Evolutionary conservation across 2,888 invertebrate genomes (phyloP).

Genomic region (Ecliptopera silaceata): DNA sequence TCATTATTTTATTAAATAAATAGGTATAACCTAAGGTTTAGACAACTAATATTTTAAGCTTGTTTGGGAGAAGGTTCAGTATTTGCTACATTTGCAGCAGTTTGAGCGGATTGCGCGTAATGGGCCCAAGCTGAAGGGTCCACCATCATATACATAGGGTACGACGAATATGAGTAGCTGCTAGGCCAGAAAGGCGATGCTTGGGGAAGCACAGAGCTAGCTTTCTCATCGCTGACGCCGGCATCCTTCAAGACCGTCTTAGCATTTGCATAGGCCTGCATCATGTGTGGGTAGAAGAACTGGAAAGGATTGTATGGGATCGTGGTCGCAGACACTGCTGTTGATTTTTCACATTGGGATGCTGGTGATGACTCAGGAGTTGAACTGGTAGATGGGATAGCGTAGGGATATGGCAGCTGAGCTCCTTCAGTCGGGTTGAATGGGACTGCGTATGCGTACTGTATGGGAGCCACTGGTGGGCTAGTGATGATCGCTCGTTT

Average conservation of each 20-base stretch:
- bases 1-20: not conserved
- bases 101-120: conserved; percentile 45
- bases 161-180: conserved; percentile 49
- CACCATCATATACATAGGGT: conserved; percentile 71
- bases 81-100: conserved; percentile 40
- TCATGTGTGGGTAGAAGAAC: conserved; percentile 69
- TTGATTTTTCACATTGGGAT: conserved; percentile 43
- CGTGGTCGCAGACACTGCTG: conserved; percentile 35
- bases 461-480: conserved; percentile 54
- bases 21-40: not conserved
- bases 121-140: conserved; percentile 64
- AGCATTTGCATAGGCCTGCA: conserved; percentile 64
- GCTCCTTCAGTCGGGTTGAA: conserved; percentile 44
- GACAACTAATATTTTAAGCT: not conserved
- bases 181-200: conserved; percentile 57
- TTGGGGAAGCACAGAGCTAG: conserved; percentile 44
- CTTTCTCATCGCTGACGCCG: conserved; percentile 54
- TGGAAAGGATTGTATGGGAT: conserved; percentile 59
- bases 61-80: conserved; percentile 25
- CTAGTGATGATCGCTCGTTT: conserved; percentile 58
- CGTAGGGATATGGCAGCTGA: conserved; percentile 52
- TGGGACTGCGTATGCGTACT: conserved; percentile 62
- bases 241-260: conserved; percentile 59
- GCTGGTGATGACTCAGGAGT: conserved; percentile 43
- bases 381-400: conserved; percentile 40